These are phyloP conservation scores for Nesidiocoris tenuis DNA, from an alignment of 2,888 invertebrate genomes.

Conservation along the genomic window DNA sequence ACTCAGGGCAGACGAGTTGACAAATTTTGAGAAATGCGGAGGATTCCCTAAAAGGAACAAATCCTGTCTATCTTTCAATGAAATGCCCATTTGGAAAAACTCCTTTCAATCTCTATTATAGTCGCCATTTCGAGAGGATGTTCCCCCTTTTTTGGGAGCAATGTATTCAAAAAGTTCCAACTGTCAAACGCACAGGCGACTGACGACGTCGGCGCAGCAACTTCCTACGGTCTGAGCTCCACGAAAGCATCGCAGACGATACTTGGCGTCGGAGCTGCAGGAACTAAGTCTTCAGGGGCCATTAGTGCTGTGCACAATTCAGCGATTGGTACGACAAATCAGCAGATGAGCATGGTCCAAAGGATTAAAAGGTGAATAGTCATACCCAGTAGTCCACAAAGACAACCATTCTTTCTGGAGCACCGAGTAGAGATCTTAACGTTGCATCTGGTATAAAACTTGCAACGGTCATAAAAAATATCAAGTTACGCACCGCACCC, in stretches of 20 bases:
- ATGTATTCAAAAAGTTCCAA: too few species aligned
- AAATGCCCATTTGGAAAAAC: too few species aligned
- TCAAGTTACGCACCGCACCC: too few species aligned
- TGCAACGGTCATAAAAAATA: too few species aligned
- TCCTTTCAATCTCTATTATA: too few species aligned
- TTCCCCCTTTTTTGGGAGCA: too few species aligned
- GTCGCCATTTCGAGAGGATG: too few species aligned
- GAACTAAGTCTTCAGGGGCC: constrained; percentile 5
- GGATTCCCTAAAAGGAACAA: too few species aligned
- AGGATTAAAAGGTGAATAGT: constrained; percentile 5
- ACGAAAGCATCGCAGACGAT: neutral
- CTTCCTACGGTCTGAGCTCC: constrained; percentile 12
- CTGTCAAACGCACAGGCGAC: too few species aligned
- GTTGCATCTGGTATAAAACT: neutral
- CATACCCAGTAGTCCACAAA: neutral
- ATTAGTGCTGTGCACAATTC: neutral
- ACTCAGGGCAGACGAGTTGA: too few species aligned
- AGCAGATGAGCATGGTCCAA: neutral
- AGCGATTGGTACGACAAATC: neutral
- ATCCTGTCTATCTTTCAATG: too few species aligned
- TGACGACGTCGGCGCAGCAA: constrained; percentile 17
- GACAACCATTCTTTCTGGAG: neutral
- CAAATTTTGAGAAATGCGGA: too few species aligned
- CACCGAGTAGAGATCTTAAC: neutral
- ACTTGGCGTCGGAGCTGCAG: constrained; percentile 16